Evolutionary conservation across 2,888 invertebrate species (phyloP), one percentile per base, ranked within the genome.

Genomic region (Synergus gifuensis): DNA sequence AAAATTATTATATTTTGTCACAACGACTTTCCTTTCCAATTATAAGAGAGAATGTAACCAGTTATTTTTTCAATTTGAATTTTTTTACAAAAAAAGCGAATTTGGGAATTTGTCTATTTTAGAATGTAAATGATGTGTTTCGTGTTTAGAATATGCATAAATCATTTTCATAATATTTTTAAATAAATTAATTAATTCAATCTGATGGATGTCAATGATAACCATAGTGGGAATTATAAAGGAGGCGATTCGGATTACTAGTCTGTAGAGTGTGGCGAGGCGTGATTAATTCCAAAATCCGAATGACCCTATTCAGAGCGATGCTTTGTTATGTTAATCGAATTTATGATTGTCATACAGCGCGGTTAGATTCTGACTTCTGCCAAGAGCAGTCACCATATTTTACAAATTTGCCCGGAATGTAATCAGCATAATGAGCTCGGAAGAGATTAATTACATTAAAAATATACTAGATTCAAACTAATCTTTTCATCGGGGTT

Each of bases 301-400:
- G 88, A 90, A 89, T 89, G 88, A 90, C 86, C 89, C 88, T 88
- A 90, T 90, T 91, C 90, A 90, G 88, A 87, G 86, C 83, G 82
- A 79, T 85, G 88, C 83, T 88, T 90, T 88, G 90, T 90, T 90
- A 90, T 90, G 90, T 87, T 89, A 87, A 90, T 90, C 85, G 85
- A 88, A 89, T 90, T 90, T 90, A 83, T 85, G 77, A 73, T 54
- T 73, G 73, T 73, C 73, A 73, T 73, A 73, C 16, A 54, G 73
- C n/a, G 36, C 11, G 4, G 49, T 83, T 82, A 80, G 78, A 82
- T 80, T 85, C 84, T 83, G 84, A 83, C 80, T 83, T 84, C 83
- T 82, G 82, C 79, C 54, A 73, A 28, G 36, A 73, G 73, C 73
- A 54, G 28, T 73, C 49, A 79, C 58, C 63, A 28, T 54, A 76